These are phyloP conservation scores for Yponomeuta malinellus DNA, from an alignment of 2,888 invertebrate genomes.

Conservation along the genomic window DNA sequence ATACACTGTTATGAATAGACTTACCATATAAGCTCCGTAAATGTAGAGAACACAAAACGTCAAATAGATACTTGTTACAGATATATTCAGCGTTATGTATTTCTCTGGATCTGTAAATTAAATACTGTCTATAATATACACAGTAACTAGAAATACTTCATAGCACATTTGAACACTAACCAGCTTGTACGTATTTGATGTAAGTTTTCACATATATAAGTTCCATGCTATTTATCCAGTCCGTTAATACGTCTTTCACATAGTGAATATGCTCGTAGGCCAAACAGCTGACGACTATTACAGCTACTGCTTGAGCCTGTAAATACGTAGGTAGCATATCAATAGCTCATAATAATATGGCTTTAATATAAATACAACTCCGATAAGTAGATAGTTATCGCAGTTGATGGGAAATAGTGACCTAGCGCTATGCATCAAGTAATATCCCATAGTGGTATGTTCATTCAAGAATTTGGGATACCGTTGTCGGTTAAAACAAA, in stretches of 20 bases:
- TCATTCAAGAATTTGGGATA: no score
- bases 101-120: constrained; percentile 47
- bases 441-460: no score
- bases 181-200: constrained; percentile 40
- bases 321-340: constrained; percentile 17
- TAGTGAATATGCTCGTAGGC: constrained; percentile 35
- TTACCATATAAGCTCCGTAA: constrained; percentile 61
- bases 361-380: no score
- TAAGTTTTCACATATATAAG: constrained; percentile 46
- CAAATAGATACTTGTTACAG: constrained; percentile 43
- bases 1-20: constrained; percentile 16
- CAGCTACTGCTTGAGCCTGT: constrained; percentile 46
- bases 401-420: no score
- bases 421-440: no score
- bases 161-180: constrained; percentile 27
- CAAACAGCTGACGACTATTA: constrained; percentile 36
- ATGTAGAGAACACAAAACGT: constrained; percentile 44
- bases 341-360: no score
- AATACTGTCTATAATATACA: neutral
- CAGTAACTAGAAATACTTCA: neutral
- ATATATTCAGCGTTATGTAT: constrained; percentile 39
- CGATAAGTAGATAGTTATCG: no score
- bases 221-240: constrained; percentile 39
- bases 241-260: constrained; percentile 35
- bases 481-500: no score